Conservation (phyloP, 2,888 invertebrate species). For the Cerceris ruficornis region DNA sequence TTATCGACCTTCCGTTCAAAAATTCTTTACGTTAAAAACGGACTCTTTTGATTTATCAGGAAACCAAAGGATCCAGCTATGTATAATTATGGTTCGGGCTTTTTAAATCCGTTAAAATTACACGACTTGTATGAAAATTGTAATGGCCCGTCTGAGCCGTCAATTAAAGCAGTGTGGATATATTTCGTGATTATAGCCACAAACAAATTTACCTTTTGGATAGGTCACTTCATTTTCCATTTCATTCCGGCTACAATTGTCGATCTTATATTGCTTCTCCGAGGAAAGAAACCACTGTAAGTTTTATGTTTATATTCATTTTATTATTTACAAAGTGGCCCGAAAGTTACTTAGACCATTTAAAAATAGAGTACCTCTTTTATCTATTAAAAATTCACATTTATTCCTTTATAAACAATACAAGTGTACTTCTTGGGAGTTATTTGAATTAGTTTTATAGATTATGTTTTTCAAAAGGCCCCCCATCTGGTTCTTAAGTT, state of each 20-base stretch:
- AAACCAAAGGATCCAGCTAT: slow-evolving; percentile 82
- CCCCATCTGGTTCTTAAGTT: too few relatives aligned
- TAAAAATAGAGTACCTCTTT: neutral
- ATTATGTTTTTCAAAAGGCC: too few relatives aligned
- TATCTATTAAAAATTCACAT: too few relatives aligned
- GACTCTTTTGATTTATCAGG: neutral
- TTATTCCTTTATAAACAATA: too few relatives aligned
- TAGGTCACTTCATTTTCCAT: slow-evolving; percentile 64
- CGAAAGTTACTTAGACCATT: neutral
- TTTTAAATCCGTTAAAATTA: slow-evolving; percentile 83
- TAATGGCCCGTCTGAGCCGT: slow-evolving; percentile 31
- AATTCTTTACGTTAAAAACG: too few relatives aligned
- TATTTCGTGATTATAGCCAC: slow-evolving; percentile 23
- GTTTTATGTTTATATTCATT: slow-evolving; percentile 23
- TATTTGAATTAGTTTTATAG: too few relatives aligned
- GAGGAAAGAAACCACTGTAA: slow-evolving; percentile 69
- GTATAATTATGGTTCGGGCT: slow-evolving; percentile 93
- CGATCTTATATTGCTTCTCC: slow-evolving; percentile 59
- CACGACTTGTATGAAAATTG: rapidly evolving
- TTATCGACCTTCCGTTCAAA: too few relatives aligned
- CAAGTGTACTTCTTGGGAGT: too few relatives aligned
- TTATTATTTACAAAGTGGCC: too few relatives aligned
- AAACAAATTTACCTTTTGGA: slow-evolving; percentile 43
- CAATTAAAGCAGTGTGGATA: slow-evolving; percentile 57
- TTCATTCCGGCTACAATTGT: slow-evolving; percentile 65